Evolutionary conservation across 1,140 invertebrate species (phyloP).

Genomic region (Oreohelix idahoensis): DNA sequence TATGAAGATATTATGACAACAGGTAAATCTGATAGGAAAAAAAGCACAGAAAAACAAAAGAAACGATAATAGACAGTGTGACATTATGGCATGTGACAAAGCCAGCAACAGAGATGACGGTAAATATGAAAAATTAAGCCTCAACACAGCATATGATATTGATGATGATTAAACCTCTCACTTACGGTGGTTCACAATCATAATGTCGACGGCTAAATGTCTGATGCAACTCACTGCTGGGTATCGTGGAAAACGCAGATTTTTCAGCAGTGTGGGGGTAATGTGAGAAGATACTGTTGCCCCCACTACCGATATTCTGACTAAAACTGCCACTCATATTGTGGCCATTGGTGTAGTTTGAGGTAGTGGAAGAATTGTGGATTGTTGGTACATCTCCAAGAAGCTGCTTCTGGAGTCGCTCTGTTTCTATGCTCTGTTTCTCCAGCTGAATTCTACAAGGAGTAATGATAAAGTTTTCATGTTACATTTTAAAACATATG

Average conservation of each 20-base stretch:
- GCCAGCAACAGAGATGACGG: no score
- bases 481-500: no score
- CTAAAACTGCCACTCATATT: neutral
- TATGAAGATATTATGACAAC: no score
- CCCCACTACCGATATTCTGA: neutral
- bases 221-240: slow-evolving; percentile 52
- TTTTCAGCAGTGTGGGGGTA: slow-evolving; percentile 54
- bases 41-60: no score
- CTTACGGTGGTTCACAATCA: slow-evolving; percentile 62
- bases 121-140: no score
- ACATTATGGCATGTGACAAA: no score
- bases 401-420: slow-evolving; percentile 58
- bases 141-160: no score
- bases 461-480: neutral
- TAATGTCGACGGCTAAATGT: slow-evolving; percentile 48
- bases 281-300: slow-evolving; percentile 31
- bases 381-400: slow-evolving; percentile 46
- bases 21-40: no score
- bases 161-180: neutral
- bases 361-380: neutral
- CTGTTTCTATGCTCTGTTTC: slow-evolving; percentile 62
- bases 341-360: neutral
- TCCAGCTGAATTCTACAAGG: slow-evolving; percentile 61
- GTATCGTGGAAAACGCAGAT: slow-evolving; percentile 61
- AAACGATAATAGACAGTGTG: no score